Evolutionary conservation across 23 tunicate species (phyloP), one percentile per base, ranked within the genome.

Genomic region (Trididemnum clinides): DNA sequence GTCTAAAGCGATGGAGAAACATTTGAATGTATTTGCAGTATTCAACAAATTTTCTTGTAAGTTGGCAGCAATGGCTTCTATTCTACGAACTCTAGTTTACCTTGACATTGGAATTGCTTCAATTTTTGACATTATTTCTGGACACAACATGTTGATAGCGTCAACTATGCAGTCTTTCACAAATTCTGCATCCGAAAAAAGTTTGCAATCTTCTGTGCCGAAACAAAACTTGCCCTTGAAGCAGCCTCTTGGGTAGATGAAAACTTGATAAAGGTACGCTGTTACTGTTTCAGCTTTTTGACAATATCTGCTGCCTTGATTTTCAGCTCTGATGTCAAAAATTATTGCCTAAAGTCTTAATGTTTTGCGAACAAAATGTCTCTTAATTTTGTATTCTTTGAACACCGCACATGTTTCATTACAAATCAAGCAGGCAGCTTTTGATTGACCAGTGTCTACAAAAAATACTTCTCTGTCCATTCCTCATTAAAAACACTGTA

Each of bases 101-200:
- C 82, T 22, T 31, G 88, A 85, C 50, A 85, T 20, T 33, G 72
- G 33, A 33, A 85, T 57, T 29, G 28, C 82, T 74, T 73, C 71
- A 1, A 85, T 33, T 57, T 73, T 74, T 19, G 71, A 29, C 34
- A n/a, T n/a, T 44, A 19, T 20, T 74, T 85, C 88, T 51, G 88
- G 72, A 75, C 82, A 74, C 51, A 73, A 30, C 54, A 85, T 74
- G 33, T 57, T 75, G 33, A 32, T 58, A 50, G 51, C 82, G 33
- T 73, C 72, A 34, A 74, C 71, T 29, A 74, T 50, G 88, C 88
- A 85, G 20, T 73, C 51, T 74, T 74, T 85, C n/a, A 85, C 51
- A 74, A 85, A 85, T 54, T 85, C 82, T 20, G 39, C 87, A 37
- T 83, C 87, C 2, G 80, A 70, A 71, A 83, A 83, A 33, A 54